Evolutionary conservation across 2,113 vertebrate genomes (phyloP), one percentile per base, ranked within the genome.

Genomic region (Chinchilla lanigera): DNA sequence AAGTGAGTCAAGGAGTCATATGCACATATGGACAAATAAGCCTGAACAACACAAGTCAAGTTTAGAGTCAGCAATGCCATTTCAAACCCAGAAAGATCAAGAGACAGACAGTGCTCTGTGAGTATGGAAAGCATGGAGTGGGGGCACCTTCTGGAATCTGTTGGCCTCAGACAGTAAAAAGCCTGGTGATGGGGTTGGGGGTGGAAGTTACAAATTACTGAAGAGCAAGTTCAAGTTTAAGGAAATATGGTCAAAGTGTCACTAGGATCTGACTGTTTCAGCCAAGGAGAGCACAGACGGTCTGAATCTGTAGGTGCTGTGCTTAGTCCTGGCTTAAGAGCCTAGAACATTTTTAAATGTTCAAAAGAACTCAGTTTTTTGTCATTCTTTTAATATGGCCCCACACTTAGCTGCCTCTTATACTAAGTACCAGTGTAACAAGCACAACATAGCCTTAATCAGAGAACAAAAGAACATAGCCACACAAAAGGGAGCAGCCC

Each of bases 291-390:
- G 50, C 38, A 86, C 65, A 58, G 56, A 16, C 4, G 77, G 28
- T 10, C 14, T 50, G 4, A 13, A 20, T 0, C 11, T 30, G 12
- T 0, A 56, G 86, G 81, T 24, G 1, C 0, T 0, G 3, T 2
- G 4, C 24, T 22, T 28, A 24, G 6, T 52, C 28, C 50, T 52
- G 41, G 54, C 16, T 52, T 44, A 50, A 41, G 61, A 28, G 86
- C 17, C 16, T 24, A 60, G 3, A 54, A 65, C 17, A 4, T 41
- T 50, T 87, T 77, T 44, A 75, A 69, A 82, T 35, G 24, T 65
- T 89, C 38, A 69, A 54, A 90, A 60, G 63, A 60, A 52, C 5
- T 24, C 3, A 0, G 35, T 38, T 17, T 93, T 89, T 52, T 22
- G 19, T 41, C 47, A 35, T 83, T 35, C 71, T 82, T 92, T 61